A percentile compares a stretch with the other conserved stretches of the same genome.
Evolutionary conservation across 2,113 vertebrate species (phyloP).

Genomic region (Laticauda colubrina): DNA sequence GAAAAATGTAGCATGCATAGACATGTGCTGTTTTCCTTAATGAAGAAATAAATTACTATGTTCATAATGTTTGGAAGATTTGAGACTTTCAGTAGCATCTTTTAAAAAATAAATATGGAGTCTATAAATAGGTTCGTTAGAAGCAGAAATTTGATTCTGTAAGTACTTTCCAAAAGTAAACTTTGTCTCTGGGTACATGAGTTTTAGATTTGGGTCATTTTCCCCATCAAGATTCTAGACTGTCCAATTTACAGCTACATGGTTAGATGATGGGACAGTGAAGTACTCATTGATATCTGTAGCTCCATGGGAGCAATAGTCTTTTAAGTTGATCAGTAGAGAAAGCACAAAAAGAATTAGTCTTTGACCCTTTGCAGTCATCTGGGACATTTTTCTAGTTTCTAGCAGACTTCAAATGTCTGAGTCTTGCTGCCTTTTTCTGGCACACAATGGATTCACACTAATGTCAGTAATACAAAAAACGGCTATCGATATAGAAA

Average conservation of each 20-base stretch:
- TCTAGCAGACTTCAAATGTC: background rate
- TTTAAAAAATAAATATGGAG: background rate
- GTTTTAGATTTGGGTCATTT: background rate
- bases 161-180: background rate
- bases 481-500: background rate
- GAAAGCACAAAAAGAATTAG: background rate
- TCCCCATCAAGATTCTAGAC: background rate
- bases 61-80: background rate
- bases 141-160: background rate
- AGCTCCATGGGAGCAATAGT: background rate
- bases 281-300: background rate
- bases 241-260: background rate
- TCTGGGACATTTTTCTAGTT: background rate
- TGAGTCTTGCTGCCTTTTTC: background rate
- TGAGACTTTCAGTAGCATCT: background rate
- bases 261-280: background rate
- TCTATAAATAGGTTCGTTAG: background rate
- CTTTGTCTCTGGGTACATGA: background rate
- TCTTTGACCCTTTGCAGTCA: background rate
- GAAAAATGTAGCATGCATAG: background rate
- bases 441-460: background rate
- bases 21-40: background rate
- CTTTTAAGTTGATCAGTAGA: background rate
- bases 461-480: background rate
- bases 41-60: background rate